Base-by-base conservation (phyloP, 2,797 vertebrate species). In the Podarcis lilfordi region DNA sequence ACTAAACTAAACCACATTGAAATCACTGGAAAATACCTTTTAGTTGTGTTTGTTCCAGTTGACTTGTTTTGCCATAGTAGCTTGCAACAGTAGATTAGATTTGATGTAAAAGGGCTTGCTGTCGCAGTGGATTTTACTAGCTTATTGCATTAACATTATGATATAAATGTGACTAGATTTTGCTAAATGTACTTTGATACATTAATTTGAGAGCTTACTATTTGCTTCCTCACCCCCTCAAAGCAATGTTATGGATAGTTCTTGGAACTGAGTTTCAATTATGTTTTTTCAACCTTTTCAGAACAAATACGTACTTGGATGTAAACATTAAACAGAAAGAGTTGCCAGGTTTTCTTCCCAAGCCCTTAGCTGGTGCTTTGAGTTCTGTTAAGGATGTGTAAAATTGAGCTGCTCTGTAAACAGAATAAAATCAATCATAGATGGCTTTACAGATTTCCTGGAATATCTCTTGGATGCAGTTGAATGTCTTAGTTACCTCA, bases 271-370 rank as follows among this genome's bases (percentile, higher is more conserved):
- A 86, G 92, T 88, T 91, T 83, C 93, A 83, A 86, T 92, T 80
- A 32, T 93, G 87, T 92, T 92, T 94, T 93, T 89, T 86, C 93
- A 91, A 88, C 90, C 71, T 82, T 88, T 29, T 72, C 86, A 85
- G 87, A 84, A 79, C 37, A 50, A 77, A 77, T 90, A 82, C 29
- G 91, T 92, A 80, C 82, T 94, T 93, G 93, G 79, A 91, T 92
- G 84, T 85, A 92, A 93, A 92, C 85, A 77, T 74, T 91, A 32
- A 79, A 87, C 80, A 94, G 84, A 71, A 74, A 82, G 81, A 45
- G 6, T 45, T 89, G 91, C 91, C 93, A 94, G 87, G 78, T 81
- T 93, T 84, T 89, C 88, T 89, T 86, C 89, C 74, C 76, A 89
- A 93, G 77, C 66, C 88, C 91, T 80, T 87, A 80, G 27, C 68